phyloP scores from a whole-genome alignment of 2,888 invertebrate species.

The Coelinius sp. region DNA sequence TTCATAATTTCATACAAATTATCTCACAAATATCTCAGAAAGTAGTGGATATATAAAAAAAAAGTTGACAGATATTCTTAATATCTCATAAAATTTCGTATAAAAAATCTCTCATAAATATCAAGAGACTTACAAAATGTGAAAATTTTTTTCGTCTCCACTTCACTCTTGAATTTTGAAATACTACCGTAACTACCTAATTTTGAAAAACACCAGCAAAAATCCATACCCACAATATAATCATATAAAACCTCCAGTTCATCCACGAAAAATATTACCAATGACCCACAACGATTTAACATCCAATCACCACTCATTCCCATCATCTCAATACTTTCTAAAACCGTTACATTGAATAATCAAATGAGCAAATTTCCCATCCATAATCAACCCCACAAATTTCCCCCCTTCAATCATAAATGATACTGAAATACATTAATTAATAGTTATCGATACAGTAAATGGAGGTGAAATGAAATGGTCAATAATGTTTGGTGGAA shows the following conservation, averaged over 20 bases:
- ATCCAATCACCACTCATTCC: constrained; percentile 33
- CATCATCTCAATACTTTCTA: constrained; percentile 58
- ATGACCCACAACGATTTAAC: constrained; percentile 34
- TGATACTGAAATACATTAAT: constrained; percentile 3
- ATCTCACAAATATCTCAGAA: no score
- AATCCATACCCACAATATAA: not conserved
- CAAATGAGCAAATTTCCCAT: not conserved
- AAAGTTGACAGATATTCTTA: no score
- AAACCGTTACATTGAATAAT: constrained; percentile 57
- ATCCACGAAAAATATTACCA: constrained; percentile 14
- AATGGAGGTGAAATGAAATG: constrained; percentile 25
- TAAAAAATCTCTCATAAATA: no score
- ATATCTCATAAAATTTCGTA: no score
- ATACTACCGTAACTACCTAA: no score
- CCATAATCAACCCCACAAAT: not conserved
- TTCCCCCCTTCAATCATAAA: not conserved
- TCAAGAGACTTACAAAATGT: no score
- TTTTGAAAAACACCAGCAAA: no score
- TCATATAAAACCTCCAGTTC: not conserved
- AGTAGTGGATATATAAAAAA: no score
- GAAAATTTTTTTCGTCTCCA: no score
- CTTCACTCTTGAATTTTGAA: no score
- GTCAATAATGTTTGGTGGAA: constrained; percentile 18
- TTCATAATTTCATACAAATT: no score
- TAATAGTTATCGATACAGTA: constrained; percentile 20